Conservation (phyloP, 92 coral and sea anemone genomes). For the Porites cylindrica region DNA sequence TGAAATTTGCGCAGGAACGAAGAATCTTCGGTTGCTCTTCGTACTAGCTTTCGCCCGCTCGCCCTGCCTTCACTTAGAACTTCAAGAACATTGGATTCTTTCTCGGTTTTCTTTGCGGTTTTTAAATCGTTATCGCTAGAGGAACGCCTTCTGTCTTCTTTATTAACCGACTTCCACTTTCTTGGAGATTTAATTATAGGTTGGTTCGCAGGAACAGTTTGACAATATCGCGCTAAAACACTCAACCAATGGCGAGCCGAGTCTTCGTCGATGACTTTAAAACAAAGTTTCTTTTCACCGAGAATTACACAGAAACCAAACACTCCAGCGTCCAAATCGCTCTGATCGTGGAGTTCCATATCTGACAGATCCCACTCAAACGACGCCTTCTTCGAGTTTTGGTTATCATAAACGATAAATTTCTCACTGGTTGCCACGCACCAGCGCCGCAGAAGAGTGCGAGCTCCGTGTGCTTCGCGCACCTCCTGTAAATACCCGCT, state of each 20-base stretch:
- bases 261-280: constrained; percentile 57
- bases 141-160: constrained; percentile 49
- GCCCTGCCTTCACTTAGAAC: constrained; percentile 88
- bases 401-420: constrained; percentile 77
- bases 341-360: constrained; percentile 66
- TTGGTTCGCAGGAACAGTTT: constrained; percentile 38
- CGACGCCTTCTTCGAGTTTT: constrained; percentile 70
- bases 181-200: constrained; percentile 6
- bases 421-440: constrained; percentile 88
- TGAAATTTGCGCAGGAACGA: constrained; percentile 74
- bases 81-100: constrained; percentile 64
- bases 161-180: constrained; percentile 22
- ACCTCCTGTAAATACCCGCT: constrained; percentile 83
- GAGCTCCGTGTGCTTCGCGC: constrained; percentile 60
- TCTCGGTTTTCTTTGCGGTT: constrained; percentile 30
- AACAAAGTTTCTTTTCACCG: constrained; percentile 46
- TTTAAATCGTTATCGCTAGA: constrained; percentile 81
- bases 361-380: constrained; percentile 71
- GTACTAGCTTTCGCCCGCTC: constrained; percentile 77
- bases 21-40: constrained; percentile 83
- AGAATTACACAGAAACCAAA: constrained; percentile 76
- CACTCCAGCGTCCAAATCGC: constrained; percentile 52
- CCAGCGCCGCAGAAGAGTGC: constrained; percentile 83
- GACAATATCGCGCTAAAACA: constrained; percentile 80
- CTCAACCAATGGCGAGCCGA: constrained; percentile 84